Conservation (phyloP, 2,888 invertebrate species). For the Oscheius sp. region DNA sequence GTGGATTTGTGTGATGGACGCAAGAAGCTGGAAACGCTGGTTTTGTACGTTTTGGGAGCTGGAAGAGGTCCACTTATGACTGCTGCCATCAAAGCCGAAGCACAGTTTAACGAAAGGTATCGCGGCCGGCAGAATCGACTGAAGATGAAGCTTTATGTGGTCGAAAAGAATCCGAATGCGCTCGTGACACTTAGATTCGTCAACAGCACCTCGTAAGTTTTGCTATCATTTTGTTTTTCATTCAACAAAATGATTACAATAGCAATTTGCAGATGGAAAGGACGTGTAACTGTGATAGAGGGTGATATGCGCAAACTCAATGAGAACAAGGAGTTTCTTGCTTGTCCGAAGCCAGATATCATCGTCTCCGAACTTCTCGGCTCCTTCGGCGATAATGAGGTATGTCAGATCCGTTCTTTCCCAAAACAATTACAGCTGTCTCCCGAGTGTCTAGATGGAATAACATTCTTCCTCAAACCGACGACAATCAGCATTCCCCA, state of each 20-base stretch:
- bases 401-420: conserved; percentile 75
- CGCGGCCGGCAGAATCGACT: conserved; percentile 40
- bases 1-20: conserved; percentile 45
- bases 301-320: conserved; percentile 76
- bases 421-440: conserved; percentile 88
- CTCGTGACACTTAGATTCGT: conserved; percentile 76
- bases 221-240: too few species aligned
- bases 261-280: conserved; percentile 55
- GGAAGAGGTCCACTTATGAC: conserved; percentile 89
- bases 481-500: conserved; percentile 66
- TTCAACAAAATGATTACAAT: not conserved
- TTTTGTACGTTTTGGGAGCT: conserved; percentile 91
- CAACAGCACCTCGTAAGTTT: not conserved
- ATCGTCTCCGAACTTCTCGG: conserved; percentile 90
- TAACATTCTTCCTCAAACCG: conserved; percentile 75
- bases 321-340: conserved; percentile 78
- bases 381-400: conserved; percentile 98
- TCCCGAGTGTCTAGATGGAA: conserved; percentile 82
- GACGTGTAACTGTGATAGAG: conserved; percentile 74
- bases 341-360: conserved; percentile 80
- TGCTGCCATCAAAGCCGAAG: conserved; percentile 47
- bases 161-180: conserved; percentile 98
- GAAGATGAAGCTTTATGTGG: conserved; percentile 81
- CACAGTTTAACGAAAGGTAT: conserved; percentile 44
- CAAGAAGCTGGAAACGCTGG: conserved; percentile 47